These are phyloP conservation scores for Papilio elwesi DNA, from an alignment of 2,888 invertebrate species.

Conservation along the genomic window DNA sequence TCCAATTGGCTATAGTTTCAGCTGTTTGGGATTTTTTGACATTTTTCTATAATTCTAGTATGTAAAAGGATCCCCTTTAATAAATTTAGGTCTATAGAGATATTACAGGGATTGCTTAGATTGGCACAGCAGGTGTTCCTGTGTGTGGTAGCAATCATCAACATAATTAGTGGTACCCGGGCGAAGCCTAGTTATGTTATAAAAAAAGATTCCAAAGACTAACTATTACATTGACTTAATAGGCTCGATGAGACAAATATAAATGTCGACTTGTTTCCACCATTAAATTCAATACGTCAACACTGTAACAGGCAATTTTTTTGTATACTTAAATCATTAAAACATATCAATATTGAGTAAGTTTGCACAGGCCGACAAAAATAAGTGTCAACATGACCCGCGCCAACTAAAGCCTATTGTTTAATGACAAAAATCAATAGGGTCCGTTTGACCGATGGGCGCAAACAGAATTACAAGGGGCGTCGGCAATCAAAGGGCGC, in stretches of 20 bases:
- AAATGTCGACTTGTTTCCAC: not conserved
- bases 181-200: too few relatives aligned
- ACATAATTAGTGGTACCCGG: too few relatives aligned
- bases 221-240: not conserved
- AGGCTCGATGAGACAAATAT: not conserved
- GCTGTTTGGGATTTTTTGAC: too few relatives aligned
- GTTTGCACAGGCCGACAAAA: slow-evolving; percentile 40
- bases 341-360: slow-evolving; percentile 18
- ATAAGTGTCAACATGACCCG: slow-evolving; percentile 41
- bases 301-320: not conserved
- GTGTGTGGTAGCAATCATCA: too few relatives aligned
- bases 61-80: too few relatives aligned
- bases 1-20: too few relatives aligned
- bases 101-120: too few relatives aligned
- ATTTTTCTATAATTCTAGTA: too few relatives aligned
- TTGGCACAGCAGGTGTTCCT: too few relatives aligned
- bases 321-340: slow-evolving; percentile 12
- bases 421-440: slow-evolving; percentile 54
- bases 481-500: slow-evolving; percentile 70
- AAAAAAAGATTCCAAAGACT: too few relatives aligned
- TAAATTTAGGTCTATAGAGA: too few relatives aligned
- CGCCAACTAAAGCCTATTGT: slow-evolving; percentile 46
- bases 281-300: not conserved
- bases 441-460: slow-evolving; percentile 45
- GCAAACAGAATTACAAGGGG: slow-evolving; percentile 56